Evolutionary conservation across 2,888 invertebrate genomes (phyloP).

Genomic region (Nematopogon swammerdamellus): DNA sequence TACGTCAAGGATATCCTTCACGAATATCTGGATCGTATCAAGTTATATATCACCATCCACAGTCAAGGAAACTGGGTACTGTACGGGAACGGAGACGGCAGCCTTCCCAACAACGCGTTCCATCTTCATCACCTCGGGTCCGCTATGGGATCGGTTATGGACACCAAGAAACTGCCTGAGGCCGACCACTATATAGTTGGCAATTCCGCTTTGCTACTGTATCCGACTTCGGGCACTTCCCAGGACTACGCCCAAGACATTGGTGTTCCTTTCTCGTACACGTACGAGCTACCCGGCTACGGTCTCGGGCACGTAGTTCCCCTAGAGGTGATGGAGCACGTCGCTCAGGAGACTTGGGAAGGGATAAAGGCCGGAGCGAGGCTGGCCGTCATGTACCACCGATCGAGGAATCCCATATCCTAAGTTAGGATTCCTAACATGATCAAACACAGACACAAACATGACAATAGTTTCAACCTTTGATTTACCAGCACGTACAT

Average conservation of each 20-base stretch:
- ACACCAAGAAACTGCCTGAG: constrained; percentile 19
- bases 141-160: constrained; percentile 26
- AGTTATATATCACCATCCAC: constrained; percentile 59
- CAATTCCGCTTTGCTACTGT: constrained; percentile 24
- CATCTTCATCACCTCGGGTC: constrained; percentile 22
- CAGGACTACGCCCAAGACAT: background rate
- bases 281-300: too few species aligned
- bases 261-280: too few species aligned
- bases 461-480: too few species aligned
- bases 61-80: constrained; percentile 64
- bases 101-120: constrained; percentile 14
- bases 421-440: too few species aligned
- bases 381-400: too few species aligned
- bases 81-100: constrained; percentile 56
- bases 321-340: background rate
- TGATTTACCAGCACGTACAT: too few species aligned
- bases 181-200: constrained; percentile 23
- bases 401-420: too few species aligned
- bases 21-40: constrained; percentile 18
- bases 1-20: constrained; percentile 52
- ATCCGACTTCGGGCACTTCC: constrained; percentile 24
- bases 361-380: too few species aligned
- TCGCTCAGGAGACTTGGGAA: too few species aligned
- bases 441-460: too few species aligned
- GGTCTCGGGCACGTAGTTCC: too few species aligned